Evolutionary conservation across 2,113 vertebrate genomes (phyloP).

Genomic region (Peucedramus taeniatus): DNA sequence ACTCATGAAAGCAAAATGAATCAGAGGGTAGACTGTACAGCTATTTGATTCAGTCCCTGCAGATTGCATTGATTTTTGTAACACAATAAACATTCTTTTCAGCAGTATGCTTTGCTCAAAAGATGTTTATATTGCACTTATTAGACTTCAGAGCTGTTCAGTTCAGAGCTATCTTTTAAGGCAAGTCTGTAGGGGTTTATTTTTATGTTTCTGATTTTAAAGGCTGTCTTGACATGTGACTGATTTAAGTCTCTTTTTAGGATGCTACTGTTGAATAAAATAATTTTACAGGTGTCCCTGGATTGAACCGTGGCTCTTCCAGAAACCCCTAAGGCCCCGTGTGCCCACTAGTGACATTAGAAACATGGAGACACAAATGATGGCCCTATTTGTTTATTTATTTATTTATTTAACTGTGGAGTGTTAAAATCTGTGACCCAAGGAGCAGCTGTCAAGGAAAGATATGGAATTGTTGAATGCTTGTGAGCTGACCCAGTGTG

Average conservation of each 20-base stretch:
- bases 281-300: neutral
- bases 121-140: constrained; percentile 34
- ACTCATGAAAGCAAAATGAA: constrained; percentile 34
- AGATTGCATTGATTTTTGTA: constrained; percentile 45
- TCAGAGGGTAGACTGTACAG: neutral
- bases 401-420: neutral
- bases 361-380: neutral
- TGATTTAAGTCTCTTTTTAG: neutral
- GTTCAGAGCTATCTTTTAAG: constrained; percentile 1
- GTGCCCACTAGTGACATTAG: neutral
- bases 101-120: constrained; percentile 21
- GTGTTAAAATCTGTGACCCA: neutral
- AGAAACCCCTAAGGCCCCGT: neutral
- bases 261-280: neutral
- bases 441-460: neutral
- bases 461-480: neutral
- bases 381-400: neutral
- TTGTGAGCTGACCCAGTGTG: neutral
- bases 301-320: neutral
- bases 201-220: constrained; percentile 25
- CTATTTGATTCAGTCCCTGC: constrained; percentile 11
- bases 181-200: neutral
- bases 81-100: constrained; percentile 30
- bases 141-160: constrained; percentile 1
- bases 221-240: neutral